phyloP scores from a whole-genome alignment of 2,797 vertebrate genomes.

The Phrynocephalus forsythii region DNA sequence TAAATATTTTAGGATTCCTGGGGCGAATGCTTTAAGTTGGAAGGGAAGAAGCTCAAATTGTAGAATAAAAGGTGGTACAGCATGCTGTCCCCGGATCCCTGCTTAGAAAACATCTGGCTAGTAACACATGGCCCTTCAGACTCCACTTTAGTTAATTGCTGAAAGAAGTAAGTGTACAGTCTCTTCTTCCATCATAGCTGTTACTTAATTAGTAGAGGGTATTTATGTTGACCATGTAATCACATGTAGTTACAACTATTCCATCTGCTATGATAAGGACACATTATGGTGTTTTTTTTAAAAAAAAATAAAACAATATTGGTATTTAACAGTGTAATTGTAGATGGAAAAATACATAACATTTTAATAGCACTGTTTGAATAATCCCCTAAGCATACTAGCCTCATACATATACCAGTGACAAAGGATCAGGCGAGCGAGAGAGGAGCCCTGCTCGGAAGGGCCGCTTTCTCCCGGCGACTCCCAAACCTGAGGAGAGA shows the following conservation, averaged over 20 bases:
- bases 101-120: slow-evolving; percentile 9
- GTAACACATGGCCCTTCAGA: background rate
- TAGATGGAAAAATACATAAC: background rate
- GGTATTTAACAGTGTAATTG: background rate
- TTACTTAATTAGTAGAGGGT: background rate
- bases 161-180: background rate
- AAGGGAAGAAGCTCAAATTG: background rate
- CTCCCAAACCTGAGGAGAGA: too few species aligned
- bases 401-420: background rate
- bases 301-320: background rate
- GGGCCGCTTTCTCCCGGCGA: too few species aligned
- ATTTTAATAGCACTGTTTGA: background rate
- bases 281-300: slow-evolving; percentile 1
- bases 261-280: background rate
- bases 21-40: background rate
- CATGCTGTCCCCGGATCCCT: background rate
- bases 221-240: background rate
- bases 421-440: background rate
- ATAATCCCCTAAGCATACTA: background rate
- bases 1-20: background rate
- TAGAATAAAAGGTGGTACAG: background rate
- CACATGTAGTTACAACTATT: background rate
- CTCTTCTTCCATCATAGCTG: slow-evolving; percentile 6
- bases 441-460: too few species aligned
- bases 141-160: slow-evolving; percentile 14